Evolutionary conservation across 2,113 vertebrate genomes (phyloP).

Genomic region (Entosphenus tridentatus): DNA sequence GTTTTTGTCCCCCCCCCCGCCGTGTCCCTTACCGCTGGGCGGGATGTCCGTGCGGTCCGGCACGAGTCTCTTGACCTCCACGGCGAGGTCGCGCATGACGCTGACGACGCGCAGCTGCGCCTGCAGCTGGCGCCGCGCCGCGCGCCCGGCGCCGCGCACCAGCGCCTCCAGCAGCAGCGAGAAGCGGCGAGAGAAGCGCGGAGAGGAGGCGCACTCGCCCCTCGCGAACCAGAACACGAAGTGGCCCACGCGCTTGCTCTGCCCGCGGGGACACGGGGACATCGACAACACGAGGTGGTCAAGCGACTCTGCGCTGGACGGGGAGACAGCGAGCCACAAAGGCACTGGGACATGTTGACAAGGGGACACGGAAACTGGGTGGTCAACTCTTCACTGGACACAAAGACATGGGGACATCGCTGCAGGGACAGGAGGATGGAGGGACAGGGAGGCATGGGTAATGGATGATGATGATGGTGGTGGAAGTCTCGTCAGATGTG

Average conservation of each 20-base stretch:
- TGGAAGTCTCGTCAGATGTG: too few species aligned
- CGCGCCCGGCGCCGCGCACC: conserved; percentile 29
- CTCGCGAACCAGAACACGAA: conserved; percentile 42
- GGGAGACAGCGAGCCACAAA: too few species aligned
- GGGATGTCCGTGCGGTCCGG: conserved; percentile 24
- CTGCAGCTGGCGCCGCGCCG: conserved; percentile 22
- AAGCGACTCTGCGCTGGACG: too few species aligned
- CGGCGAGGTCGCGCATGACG: conserved; percentile 19
- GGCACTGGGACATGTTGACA: too few species aligned
- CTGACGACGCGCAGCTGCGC: conserved; percentile 26
- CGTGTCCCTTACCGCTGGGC: conserved; percentile 8
- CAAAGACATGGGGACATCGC: too few species aligned
- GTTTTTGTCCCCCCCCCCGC: too few species aligned
- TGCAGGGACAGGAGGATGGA: too few species aligned
- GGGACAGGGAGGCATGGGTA: too few species aligned
- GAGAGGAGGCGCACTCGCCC: conserved; percentile 28
- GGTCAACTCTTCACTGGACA: too few species aligned
- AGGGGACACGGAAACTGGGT: too few species aligned
- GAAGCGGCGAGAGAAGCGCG: conserved; percentile 30
- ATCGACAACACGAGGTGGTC: background rate
- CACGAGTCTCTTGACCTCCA: conserved; percentile 20
- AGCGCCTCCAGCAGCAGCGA: conserved; percentile 34
- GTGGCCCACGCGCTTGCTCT: conserved; percentile 41
- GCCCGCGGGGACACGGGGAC: conserved; percentile 4
- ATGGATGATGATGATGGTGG: too few species aligned